Conservation (phyloP, 30 jellyfish, hydroid and myxozoan species). For the Hydractinia echinata region DNA sequence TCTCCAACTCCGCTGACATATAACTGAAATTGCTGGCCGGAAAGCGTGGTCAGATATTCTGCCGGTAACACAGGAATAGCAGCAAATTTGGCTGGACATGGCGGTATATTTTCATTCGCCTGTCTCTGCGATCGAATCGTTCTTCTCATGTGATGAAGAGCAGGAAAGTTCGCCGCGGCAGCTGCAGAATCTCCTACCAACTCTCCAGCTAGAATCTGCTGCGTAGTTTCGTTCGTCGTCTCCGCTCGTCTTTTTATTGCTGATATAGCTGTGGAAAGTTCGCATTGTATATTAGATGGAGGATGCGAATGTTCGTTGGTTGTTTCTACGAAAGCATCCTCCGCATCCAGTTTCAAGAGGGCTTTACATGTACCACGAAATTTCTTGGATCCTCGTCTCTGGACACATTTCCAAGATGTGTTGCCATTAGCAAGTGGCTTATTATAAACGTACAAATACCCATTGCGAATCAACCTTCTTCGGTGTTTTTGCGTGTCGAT, state of each 20-base stretch:
- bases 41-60: too few species aligned
- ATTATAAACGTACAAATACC: too few species aligned
- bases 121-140: slow-evolving; percentile 4
- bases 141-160: not conserved
- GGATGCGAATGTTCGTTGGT: not conserved
- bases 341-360: too few species aligned
- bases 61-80: too few species aligned
- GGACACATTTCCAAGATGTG: too few species aligned
- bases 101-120: slow-evolving; percentile 1
- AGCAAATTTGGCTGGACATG: not conserved
- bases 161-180: slow-evolving; percentile 4
- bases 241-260: not conserved
- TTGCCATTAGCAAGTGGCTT: too few species aligned
- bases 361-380: too few species aligned
- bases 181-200: not conserved
- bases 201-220: not conserved
- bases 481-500: too few species aligned
- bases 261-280: not conserved
- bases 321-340: not conserved
- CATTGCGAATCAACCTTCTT: not conserved
- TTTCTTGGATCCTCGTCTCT: too few species aligned
- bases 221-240: slow-evolving; percentile 3
- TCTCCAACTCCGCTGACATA: too few species aligned
- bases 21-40: too few species aligned
- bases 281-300: not conserved